Evolutionary conservation across 2,888 invertebrate species (phyloP), one percentile per base, ranked within the genome.

Genomic region (Alsophila aescularia): DNA sequence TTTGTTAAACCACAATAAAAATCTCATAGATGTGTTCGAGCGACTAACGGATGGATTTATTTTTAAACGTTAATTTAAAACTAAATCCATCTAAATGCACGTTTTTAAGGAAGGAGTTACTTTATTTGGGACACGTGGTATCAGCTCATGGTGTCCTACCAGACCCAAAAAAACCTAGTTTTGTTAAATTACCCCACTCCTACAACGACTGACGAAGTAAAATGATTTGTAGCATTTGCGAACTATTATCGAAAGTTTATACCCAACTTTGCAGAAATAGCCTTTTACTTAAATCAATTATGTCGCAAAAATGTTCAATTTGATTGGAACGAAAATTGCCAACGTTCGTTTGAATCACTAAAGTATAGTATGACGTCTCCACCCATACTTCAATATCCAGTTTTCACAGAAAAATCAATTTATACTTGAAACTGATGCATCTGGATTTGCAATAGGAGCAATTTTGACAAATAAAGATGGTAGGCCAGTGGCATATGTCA

Each of bases 331-430:
- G 9, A 31, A 9, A 3, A 47, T 12, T 47, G 47, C 18, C 10
- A 47, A 9, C 0, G 9, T 2, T 2, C 12, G n/a, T 47, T 47
- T 37, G 5, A 69, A 62, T 72, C 67, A 10, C 32, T 66, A 36
- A 73, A 69, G 5, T 36, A 37, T 53, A 72, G 58, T 50, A 58
- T 78, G 0, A 66, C 58, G 6, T 70, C 70, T 31, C 66, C 69
- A 29, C 79, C 79, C 0, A 64, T 83, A 6, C 52, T 85, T 13
- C 66, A 73, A 52, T 82, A 78, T 32, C 77, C 77, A 5, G 74
- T 81, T 44, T 83, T 83, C 14, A 45, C 60, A 0, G 67, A 76
- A 62, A 0, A 54, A 21, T 55, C 13, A 31, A 49, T 29, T 32
- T 59, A 39, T 51, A 42, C 10, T 35, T 8, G 14, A 35, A 35